Evolutionary conservation across 2,888 invertebrate species (phyloP).

Genomic region (Branchellion lobata): DNA sequence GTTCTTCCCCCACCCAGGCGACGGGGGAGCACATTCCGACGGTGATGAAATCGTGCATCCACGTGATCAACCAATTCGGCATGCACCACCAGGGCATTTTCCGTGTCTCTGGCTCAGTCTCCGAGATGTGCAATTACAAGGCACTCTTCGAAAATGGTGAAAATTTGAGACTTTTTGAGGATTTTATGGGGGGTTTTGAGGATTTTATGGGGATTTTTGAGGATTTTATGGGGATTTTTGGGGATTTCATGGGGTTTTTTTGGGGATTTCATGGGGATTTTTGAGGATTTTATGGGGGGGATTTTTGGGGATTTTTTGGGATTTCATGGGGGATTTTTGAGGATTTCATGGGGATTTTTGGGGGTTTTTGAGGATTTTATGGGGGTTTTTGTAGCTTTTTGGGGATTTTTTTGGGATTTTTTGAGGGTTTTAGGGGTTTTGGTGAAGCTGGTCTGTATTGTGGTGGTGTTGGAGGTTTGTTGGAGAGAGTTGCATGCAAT

Average conservation of each 20-base stretch:
- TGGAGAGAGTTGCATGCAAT: no score
- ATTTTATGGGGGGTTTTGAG: background rate
- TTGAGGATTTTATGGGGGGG: no score
- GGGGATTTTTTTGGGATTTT: no score
- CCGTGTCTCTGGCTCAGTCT: slow-evolving; percentile 83
- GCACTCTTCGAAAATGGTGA: slow-evolving; percentile 85
- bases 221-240: no score
- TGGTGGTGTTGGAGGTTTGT: background rate
- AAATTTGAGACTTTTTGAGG: background rate
- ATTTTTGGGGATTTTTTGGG: no score
- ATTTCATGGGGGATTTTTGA: slow-evolving; percentile 71
- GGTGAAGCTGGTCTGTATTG: no score
- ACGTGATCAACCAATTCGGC: slow-evolving; percentile 87
- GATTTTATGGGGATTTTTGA: no score
- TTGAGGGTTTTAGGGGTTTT: no score
- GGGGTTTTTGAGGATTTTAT: background rate
- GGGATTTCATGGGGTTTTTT: no score
- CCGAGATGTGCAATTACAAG: slow-evolving; percentile 90
- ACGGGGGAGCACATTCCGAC: slow-evolving; percentile 82
- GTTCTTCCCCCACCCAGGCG: slow-evolving; percentile 61
- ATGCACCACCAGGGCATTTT: slow-evolving; percentile 94
- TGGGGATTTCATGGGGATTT: no score
- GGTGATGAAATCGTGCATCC: slow-evolving; percentile 84
- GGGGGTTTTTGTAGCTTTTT: no score
- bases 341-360: no score